Percentiles rank a stretch among this genome's conserved stretches.
Evolutionary conservation across 1,140 invertebrate species (phyloP).

Genomic region (Lepidurus apus): DNA sequence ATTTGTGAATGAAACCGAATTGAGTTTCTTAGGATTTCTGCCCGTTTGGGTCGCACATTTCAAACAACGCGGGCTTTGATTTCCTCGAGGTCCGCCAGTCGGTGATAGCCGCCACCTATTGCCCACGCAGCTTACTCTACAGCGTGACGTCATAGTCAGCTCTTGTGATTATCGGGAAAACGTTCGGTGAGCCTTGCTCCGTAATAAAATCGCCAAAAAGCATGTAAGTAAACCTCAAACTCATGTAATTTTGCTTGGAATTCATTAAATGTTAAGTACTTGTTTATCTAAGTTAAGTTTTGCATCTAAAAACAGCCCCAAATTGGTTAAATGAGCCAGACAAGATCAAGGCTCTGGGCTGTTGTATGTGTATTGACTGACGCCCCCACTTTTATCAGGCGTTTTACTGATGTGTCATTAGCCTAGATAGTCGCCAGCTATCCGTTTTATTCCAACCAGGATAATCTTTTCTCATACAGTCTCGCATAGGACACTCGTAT

Average conservation of each 20-base stretch:
- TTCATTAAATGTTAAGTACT: neutral
- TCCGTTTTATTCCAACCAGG: neutral
- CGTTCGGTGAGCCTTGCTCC: slow-evolving; percentile 14
- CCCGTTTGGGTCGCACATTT: no score
- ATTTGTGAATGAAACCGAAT: no score
- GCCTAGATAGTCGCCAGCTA: neutral
- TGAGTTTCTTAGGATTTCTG: no score
- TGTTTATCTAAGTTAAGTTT: neutral
- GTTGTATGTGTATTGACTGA: slow-evolving; percentile 17
- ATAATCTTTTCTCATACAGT: no score
- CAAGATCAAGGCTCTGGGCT: neutral
- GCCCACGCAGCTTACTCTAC: neutral
- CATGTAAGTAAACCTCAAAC: neutral
- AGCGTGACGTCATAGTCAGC: neutral
- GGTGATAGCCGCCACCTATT: neutral
- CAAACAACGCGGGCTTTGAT: no score
- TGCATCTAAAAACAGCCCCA: neutral
- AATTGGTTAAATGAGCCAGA: neutral
- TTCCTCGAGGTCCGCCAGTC: no score
- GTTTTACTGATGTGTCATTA: slow-evolving; percentile 16
- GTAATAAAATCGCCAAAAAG: neutral
- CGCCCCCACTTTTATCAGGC: slow-evolving; percentile 17
- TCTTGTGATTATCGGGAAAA: slow-evolving; percentile 22
- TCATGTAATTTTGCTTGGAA: neutral
- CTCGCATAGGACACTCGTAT: no score